Evolutionary conservation across 2,888 invertebrate species (phyloP).

Genomic region (Drosophila barbarae): DNA sequence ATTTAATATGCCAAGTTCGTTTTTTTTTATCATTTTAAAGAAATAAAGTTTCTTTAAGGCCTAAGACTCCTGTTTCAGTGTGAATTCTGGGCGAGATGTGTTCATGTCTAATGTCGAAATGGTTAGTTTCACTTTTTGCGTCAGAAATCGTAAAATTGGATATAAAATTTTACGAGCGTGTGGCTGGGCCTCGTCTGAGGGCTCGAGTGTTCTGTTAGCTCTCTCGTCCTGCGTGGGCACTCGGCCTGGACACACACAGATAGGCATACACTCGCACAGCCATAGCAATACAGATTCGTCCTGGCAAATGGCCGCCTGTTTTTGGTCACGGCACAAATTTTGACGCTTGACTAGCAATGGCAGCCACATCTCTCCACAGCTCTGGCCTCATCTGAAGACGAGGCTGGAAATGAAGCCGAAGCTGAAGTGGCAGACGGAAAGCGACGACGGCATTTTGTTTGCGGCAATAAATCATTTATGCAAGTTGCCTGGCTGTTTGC

Average conservation of each 20-base stretch:
- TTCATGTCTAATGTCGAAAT: conserved; percentile 74
- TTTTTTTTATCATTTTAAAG: too few relatives aligned
- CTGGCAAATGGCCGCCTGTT: conserved; percentile 57
- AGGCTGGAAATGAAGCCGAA: conserved; percentile 58
- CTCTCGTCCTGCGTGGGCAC: conserved; percentile 45
- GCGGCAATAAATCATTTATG: conserved; percentile 72
- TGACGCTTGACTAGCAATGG: conserved; percentile 72
- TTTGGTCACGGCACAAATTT: conserved; percentile 72
- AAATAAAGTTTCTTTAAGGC: too few relatives aligned
- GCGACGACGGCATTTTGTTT: conserved; percentile 50
- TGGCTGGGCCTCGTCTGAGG: conserved; percentile 56
- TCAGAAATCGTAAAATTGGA: conserved; percentile 75
- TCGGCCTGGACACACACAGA: conserved; percentile 18
- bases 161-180: conserved; percentile 75
- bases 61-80: conserved; percentile 6
- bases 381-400: conserved; percentile 23
- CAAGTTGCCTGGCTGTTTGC: conserved; percentile 64
- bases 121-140: conserved; percentile 75
- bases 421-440: conserved; percentile 38
- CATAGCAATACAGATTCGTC: conserved; percentile 53
- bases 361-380: conserved; percentile 33
- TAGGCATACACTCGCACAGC: conserved; percentile 21
- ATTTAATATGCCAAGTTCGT: too few relatives aligned
- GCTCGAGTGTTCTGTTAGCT: conserved; percentile 60
- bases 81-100: conserved; percentile 60